These are phyloP conservation scores for Calameuta idolon DNA, from an alignment of 2,888 invertebrate species.

Conservation along the genomic window DNA sequence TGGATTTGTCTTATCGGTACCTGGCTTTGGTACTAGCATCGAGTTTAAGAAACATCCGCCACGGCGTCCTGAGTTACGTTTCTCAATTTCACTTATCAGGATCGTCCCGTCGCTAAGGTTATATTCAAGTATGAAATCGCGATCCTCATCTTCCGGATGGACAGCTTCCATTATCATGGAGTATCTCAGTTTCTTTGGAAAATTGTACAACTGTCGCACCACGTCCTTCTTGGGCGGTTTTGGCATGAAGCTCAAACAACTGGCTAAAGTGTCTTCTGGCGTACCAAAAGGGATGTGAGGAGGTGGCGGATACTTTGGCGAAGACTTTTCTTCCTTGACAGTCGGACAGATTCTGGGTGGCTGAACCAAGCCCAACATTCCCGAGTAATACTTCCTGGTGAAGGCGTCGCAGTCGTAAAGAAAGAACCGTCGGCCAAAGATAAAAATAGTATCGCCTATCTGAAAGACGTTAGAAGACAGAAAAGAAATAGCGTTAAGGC, in stretches of 20 bases:
- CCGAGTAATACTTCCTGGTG: constrained; percentile 81
- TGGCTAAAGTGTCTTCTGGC: constrained; percentile 82
- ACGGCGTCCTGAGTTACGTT: constrained; percentile 77
- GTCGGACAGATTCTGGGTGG: constrained; percentile 64
- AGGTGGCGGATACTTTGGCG: constrained; percentile 57
- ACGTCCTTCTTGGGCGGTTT: constrained; percentile 81
- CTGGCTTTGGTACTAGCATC: constrained; percentile 77
- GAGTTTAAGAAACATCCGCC: constrained; percentile 82
- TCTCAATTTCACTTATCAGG: constrained; percentile 79
- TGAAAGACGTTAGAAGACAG: constrained; percentile 41
- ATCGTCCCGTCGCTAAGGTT: constrained; percentile 81
- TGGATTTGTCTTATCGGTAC: constrained; percentile 77
- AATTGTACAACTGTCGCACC: constrained; percentile 79
- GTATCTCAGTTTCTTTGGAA: constrained; percentile 75
- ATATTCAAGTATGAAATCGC: constrained; percentile 83
- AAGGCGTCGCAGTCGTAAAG: constrained; percentile 84
- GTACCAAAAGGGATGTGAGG: constrained; percentile 83
- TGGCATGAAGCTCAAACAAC: constrained; percentile 78
- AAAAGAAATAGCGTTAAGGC: background rate
- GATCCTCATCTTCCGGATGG: constrained; percentile 81
- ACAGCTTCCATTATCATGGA: constrained; percentile 82
- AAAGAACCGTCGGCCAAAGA: constrained; percentile 79
- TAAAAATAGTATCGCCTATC: constrained; percentile 78
- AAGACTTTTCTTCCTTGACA: constrained; percentile 49
- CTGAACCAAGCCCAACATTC: constrained; percentile 70